Percentiles rank a stretch among this genome's conserved stretches.
Evolutionary conservation across 2,113 vertebrate genomes (phyloP).

Genomic region (Forbesichthys papilliferus): DNA sequence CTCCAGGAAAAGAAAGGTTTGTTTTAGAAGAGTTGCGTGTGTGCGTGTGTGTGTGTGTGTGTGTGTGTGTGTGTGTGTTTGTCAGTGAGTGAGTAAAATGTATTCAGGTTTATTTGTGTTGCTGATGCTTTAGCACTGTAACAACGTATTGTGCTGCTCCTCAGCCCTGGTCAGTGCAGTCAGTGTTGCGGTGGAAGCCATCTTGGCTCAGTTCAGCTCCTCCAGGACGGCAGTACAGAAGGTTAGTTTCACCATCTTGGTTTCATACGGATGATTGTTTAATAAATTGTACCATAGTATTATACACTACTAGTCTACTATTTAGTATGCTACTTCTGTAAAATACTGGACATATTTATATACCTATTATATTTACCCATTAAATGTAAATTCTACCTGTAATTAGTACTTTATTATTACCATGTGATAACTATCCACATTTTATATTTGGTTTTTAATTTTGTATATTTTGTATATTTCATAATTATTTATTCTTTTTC

Average conservation of each 20-base stretch:
- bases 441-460: no score
- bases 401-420: no score
- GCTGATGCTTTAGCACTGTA: background rate
- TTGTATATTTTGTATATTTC: no score
- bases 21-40: background rate
- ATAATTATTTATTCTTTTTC: no score
- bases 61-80: background rate
- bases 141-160: slow-evolving; percentile 15
- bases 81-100: background rate
- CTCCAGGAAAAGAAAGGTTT: slow-evolving; percentile 87
- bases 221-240: slow-evolving; percentile 92
- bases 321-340: no score
- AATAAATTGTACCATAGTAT: no score
- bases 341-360: no score
- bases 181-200: slow-evolving; percentile 88
- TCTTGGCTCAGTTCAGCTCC: slow-evolving; percentile 88
- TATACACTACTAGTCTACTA: no score
- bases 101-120: background rate
- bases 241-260: slow-evolving; percentile 70
- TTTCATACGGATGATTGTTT: background rate
- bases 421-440: no score
- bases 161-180: slow-evolving; percentile 86
- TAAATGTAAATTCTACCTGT: no score
- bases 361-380: no score
- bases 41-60: background rate